phyloP scores from a whole-genome alignment of 2,797 vertebrate species.

The Sebastes itinus region DNA sequence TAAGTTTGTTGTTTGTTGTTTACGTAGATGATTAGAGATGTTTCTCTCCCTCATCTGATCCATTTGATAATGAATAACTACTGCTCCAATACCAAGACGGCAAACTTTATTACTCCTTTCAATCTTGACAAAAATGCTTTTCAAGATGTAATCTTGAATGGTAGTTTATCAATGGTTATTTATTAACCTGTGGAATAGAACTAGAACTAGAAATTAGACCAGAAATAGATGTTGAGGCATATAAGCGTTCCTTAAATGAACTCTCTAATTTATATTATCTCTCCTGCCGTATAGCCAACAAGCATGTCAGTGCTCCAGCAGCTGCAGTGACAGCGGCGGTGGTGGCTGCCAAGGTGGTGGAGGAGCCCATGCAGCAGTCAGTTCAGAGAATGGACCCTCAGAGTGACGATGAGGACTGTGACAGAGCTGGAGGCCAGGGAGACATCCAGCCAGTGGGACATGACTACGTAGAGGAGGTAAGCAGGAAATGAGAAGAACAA shows the following conservation, averaged over 20 bases:
- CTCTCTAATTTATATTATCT: constrained; percentile 5
- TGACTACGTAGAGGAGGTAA: constrained; percentile 85
- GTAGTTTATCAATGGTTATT: neutral
- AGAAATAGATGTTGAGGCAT: neutral
- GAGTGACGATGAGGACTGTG: constrained; percentile 69
- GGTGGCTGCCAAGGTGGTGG: constrained; percentile 58
- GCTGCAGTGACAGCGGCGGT: constrained; percentile 29
- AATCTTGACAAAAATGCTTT: neutral
- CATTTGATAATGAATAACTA: neutral
- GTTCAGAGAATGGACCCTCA: constrained; percentile 61
- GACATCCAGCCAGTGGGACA: constrained; percentile 82
- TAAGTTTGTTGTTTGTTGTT: constrained; percentile 61
- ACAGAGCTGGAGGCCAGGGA: constrained; percentile 62
- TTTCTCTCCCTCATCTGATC: neutral
- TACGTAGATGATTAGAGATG: neutral
- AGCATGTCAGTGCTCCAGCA: constrained; percentile 49
- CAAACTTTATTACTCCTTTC: no score
- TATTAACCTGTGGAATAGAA: neutral
- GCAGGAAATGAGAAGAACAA: neutral
- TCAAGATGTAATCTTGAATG: neutral
- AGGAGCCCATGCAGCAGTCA: constrained; percentile 53
- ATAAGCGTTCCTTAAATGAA: neutral
- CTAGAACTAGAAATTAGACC: neutral
- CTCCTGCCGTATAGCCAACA: constrained; percentile 63
- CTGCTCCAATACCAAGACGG: neutral